Evolutionary conservation across 2,113 vertebrate species (phyloP).

Genomic region (Xiphophorus maculatus): DNA sequence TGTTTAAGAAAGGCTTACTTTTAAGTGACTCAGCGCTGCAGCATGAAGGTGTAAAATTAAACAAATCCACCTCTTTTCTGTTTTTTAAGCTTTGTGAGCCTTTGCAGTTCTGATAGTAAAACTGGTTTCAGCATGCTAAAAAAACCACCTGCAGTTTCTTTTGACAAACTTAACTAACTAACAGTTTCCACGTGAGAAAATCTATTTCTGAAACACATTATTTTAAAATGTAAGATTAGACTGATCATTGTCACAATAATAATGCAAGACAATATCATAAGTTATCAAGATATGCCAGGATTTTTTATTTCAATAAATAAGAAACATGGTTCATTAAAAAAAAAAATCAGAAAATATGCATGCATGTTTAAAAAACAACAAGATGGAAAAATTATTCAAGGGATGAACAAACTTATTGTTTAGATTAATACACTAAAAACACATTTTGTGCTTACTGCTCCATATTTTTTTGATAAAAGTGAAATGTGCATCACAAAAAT

Average conservation of each 20-base stretch:
- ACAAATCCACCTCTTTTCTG: conserved; percentile 4
- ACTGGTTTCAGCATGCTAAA: neutral
- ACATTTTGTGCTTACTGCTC: too few species aligned
- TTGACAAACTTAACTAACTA: neutral
- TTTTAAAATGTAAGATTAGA: neutral
- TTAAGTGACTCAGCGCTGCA: conserved; percentile 29
- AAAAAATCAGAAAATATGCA: too few species aligned
- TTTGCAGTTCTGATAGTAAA: neutral
- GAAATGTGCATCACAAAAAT: neutral
- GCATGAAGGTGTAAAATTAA: conserved; percentile 51
- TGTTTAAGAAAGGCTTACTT: neutral
- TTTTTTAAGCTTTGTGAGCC: neutral
- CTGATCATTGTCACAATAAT: neutral
- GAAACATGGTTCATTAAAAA: too few species aligned
- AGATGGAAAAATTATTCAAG: too few species aligned
- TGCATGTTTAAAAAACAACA: too few species aligned
- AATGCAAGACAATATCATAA: neutral
- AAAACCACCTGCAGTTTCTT: neutral
- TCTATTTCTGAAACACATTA: neutral
- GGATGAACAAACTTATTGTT: too few species aligned
- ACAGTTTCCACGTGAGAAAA: too few species aligned
- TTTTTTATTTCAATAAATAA: too few species aligned
- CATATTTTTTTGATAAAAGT: neutral
- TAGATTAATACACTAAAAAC: too few species aligned
- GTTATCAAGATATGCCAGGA: neutral